Percentiles rank a stretch among this genome's conserved stretches.
Evolutionary conservation across 1,140 invertebrate species (phyloP).

Genomic region (Geopemphigus sp.): DNA sequence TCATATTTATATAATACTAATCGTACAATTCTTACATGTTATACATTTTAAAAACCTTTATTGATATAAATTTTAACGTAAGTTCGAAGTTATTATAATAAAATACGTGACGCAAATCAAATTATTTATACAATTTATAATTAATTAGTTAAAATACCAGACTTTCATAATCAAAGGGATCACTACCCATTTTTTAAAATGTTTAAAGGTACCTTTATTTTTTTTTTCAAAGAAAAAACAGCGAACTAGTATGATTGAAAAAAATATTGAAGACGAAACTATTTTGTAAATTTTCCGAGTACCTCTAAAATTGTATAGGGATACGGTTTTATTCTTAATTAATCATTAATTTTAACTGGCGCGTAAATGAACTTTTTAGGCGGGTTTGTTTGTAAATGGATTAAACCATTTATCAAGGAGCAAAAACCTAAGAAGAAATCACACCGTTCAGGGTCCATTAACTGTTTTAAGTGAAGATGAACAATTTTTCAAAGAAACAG

Average conservation of each 20-base stretch:
- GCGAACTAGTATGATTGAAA: too few relatives aligned
- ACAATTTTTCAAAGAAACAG: conserved; percentile 46
- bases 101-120: background rate
- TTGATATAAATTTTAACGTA: background rate
- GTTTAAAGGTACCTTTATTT: too few relatives aligned
- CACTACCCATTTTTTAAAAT: too few relatives aligned
- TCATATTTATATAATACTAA: background rate
- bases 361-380: background rate
- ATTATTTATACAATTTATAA: too few relatives aligned
- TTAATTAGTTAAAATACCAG: too few relatives aligned
- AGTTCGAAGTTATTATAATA: background rate
- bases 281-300: too few relatives aligned
- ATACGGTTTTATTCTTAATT: too few relatives aligned
- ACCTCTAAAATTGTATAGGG: too few relatives aligned
- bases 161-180: too few relatives aligned
- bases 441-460: background rate
- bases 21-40: background rate
- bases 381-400: conserved; percentile 1
- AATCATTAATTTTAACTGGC: too few relatives aligned
- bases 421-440: conserved; percentile 14
- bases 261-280: too few relatives aligned
- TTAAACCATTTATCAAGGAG: background rate
- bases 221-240: too few relatives aligned
- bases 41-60: background rate
- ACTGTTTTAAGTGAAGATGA: conserved; percentile 41